Base-by-base conservation (phyloP, 1,140 invertebrate genomes). In the Mactra quadrangularis region DNA sequence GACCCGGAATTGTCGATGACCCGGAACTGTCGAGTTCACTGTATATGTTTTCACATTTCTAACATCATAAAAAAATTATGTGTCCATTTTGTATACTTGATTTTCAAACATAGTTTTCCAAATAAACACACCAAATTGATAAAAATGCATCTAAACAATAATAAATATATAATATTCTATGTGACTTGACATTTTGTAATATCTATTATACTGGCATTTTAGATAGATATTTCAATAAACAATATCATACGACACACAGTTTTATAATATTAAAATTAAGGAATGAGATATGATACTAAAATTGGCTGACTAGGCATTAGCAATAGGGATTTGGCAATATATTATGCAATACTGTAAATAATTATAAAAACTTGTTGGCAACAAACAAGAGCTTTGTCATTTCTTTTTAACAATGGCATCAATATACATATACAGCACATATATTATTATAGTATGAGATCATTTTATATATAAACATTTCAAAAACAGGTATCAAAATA, bases 201-300 rank as follows among this genome's bases (percentile, higher is more conserved):
- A 55, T 55, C 52, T 55, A 55, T n/a, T 55, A 55, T 55, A 55
- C 52, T 55, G 52, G 52, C 52, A 55, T 55, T 11, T 55, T 11
- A 55, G 52, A 55, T 7, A 55, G 52, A 55, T 55, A 55, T 55
- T 55, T 55, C 7, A 55, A 55, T 55, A 55, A 55, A 55, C 52
- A 55, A 55, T 55, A 55, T 55, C 52, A 55, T 55, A 55, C 7
- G 52, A 55, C 52, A 55, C 52, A 55, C 52, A 55, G 52, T 55
- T 55, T 55, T 55, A 55, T 55, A 55, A 55, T 55, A 55, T 55
- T 55, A 55, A 55, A 55, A 55, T n/a, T 55, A 55, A 55, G 52
- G 52, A 55, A 55, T 55, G 52, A n/a, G 52, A 55, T 55, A 55
- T 11, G 52, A 55, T 55, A 55, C 52, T 55, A 55, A 55, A 55